Base-by-base conservation (phyloP, 2,113 vertebrate genomes). In the Lampris megalopsis region DNA sequence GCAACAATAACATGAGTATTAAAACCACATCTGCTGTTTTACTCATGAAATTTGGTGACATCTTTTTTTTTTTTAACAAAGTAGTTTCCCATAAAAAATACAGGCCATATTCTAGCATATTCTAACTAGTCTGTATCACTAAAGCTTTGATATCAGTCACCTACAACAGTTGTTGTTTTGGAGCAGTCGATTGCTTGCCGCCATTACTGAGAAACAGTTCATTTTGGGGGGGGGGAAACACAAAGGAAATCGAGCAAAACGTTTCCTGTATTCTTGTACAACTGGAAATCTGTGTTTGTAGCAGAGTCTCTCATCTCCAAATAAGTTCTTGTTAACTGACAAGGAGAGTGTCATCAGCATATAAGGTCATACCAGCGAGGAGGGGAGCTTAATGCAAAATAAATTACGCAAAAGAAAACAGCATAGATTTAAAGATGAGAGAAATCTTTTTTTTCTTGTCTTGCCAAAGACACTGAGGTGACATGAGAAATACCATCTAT, bases 71-170 rank as follows among this genome's bases (percentile, higher is more conserved):
- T 24, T 24, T 24, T 24, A 24, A 79, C 71, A 80, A 79, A 83
- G 77, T 47, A 24, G 37, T 63, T 75, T 58, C 63, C 75, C 68
- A 75, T 79, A 84, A 84, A 75, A 82, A 79, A 71, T 72, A 75
- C 62, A 65, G 64, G 67, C 72, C 41, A 69, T 70, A 63, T 68
- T 54, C 71, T 74, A 68, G 49, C 56, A 24, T 24, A 24, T 24
- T 24, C 24, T 24, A n/a, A 65, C 70, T 64, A 74, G 73, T 58
- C 79, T 77, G 58, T 56, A 68, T 43, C 58, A 57, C 69, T 73
- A 62, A 50, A 62, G 64, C 50, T 73, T 48, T 71, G 77, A 79
- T 52, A 74, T 73, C 63, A 75, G 60, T 43, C 53, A 58, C 9
- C 64, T 64, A 54, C 35, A 54, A 58, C 41, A 62, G 57, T 36